These are phyloP conservation scores for Phengaris arion DNA, from an alignment of 2,888 invertebrate species.

Conservation along the genomic window DNA sequence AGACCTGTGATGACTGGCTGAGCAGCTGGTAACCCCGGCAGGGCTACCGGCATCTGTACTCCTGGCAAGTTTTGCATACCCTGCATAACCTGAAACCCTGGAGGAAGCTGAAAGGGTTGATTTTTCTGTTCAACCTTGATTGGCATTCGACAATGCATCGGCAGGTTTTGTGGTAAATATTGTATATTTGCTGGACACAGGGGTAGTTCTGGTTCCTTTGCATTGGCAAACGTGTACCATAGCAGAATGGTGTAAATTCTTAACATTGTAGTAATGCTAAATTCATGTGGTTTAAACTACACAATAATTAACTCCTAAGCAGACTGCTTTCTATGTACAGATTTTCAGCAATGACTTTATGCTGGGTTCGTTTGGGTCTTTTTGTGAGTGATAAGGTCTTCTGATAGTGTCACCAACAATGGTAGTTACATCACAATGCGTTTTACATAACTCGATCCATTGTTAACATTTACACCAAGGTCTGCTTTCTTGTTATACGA, in stretches of 20 bases:
- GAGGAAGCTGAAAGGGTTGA: conserved; percentile 33
- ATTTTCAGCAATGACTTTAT: not conserved
- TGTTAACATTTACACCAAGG: conserved; percentile 27
- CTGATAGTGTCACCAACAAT: not conserved
- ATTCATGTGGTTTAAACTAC: not conserved
- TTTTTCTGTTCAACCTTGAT: conserved; percentile 38
- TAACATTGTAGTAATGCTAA: not conserved
- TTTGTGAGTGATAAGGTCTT: not conserved
- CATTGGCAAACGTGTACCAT: conserved; percentile 25
- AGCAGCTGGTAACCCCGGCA: conserved; percentile 33
- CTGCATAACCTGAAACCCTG: conserved; percentile 40
- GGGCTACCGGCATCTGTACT: conserved; percentile 35
- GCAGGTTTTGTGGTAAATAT: conserved; percentile 64
- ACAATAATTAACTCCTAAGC: not conserved
- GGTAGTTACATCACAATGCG: conserved; percentile 17
- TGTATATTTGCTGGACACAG: conserved; percentile 61
- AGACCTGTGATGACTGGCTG: conserved; percentile 22
- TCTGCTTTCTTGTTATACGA: not conserved
- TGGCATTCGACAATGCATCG: conserved; percentile 72
- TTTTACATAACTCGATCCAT: conserved; percentile 28
- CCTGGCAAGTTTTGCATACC: conserved; percentile 44
- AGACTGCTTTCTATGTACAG: not conserved
- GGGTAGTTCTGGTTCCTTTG: conserved; percentile 57
- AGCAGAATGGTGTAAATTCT: not conserved
- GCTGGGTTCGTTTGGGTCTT: not conserved